phyloP scores from a whole-genome alignment of 2,888 invertebrate species.

The Silvanus unidentatus region DNA sequence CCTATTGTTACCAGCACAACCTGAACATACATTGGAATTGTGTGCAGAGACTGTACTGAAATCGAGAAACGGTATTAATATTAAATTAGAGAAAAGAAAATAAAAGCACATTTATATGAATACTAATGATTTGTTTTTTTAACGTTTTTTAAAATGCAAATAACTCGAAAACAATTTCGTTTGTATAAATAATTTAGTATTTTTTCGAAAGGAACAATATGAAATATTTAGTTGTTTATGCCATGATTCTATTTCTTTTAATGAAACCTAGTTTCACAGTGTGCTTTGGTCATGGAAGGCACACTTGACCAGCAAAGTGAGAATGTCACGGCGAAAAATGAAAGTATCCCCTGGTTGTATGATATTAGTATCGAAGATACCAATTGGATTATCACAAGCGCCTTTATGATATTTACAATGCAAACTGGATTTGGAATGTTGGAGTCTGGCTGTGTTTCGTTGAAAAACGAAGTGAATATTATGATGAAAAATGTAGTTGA shows the following conservation, averaged over 20 bases:
- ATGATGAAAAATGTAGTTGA: conserved; percentile 97
- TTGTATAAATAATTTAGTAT: too few species aligned
- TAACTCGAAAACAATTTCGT: too few species aligned
- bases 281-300: too few species aligned
- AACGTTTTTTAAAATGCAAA: too few species aligned
- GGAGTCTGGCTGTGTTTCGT: conserved; percentile 87
- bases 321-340: not conserved
- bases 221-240: too few species aligned
- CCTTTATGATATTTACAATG: conserved; percentile 91
- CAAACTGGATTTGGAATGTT: conserved; percentile 92
- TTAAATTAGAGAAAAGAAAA: too few species aligned
- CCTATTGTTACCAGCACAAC: conserved; percentile 26
- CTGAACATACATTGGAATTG: conserved; percentile 15
- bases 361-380: conserved; percentile 72
- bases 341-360: conserved; percentile 42
- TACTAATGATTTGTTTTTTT: too few species aligned
- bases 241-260: too few species aligned
- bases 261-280: too few species aligned
- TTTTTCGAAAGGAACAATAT: too few species aligned
- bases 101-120: too few species aligned
- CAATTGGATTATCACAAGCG: conserved; percentile 82
- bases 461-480: conserved; percentile 93
- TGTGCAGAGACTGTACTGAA: conserved; percentile 18
- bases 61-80: conserved; percentile 17
- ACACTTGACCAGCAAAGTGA: too few species aligned